Percentiles rank a stretch among this genome's conserved stretches.
These are phyloP conservation scores for Aproaerema taeniolella DNA, from an alignment of 2,888 invertebrate species.

Conservation along the genomic window DNA sequence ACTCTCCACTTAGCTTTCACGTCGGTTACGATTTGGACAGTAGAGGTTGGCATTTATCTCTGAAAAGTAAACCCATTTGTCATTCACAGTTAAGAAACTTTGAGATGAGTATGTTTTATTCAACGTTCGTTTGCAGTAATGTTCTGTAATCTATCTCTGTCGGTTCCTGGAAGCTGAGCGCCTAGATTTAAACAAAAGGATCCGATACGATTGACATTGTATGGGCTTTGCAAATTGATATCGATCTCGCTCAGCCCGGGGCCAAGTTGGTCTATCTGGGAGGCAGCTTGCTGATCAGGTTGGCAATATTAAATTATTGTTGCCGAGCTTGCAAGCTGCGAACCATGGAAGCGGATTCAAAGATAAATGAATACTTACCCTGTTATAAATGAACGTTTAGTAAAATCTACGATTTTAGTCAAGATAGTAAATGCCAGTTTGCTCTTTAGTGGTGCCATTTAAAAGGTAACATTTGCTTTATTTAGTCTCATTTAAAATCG, in stretches of 20 bases:
- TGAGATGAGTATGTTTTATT: constrained; percentile 10
- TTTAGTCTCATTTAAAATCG: too few relatives aligned
- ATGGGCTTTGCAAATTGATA: constrained; percentile 20
- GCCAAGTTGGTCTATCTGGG: constrained; percentile 9
- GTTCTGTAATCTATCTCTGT: constrained; percentile 14
- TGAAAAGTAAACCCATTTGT: constrained; percentile 1
- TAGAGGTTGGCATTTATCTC: background rate
- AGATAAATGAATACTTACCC: too few relatives aligned
- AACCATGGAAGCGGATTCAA: too few relatives aligned
- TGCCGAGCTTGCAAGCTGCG: too few relatives aligned
- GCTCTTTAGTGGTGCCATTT: too few relatives aligned
- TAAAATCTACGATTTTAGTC: too few relatives aligned
- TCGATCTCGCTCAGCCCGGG: constrained; percentile 17
- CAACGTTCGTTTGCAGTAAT: constrained; percentile 6
- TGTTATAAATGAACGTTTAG: too few relatives aligned
- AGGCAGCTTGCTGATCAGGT: constrained; percentile 1
- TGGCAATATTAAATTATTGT: constrained; percentile 11
- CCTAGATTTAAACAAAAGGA: constrained; percentile 13
- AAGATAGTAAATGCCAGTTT: too few relatives aligned
- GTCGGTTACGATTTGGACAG: background rate
- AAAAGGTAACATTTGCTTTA: too few relatives aligned
- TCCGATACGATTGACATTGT: constrained; percentile 14
- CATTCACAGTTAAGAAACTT: constrained; percentile 5
- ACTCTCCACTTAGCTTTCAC: background rate
- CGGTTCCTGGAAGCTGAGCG: constrained; percentile 7